Percentiles rank a stretch among this genome's conserved stretches.
Evolutionary conservation across 2,888 invertebrate species (phyloP).

Genomic region (Dolichomitus sp.): DNA sequence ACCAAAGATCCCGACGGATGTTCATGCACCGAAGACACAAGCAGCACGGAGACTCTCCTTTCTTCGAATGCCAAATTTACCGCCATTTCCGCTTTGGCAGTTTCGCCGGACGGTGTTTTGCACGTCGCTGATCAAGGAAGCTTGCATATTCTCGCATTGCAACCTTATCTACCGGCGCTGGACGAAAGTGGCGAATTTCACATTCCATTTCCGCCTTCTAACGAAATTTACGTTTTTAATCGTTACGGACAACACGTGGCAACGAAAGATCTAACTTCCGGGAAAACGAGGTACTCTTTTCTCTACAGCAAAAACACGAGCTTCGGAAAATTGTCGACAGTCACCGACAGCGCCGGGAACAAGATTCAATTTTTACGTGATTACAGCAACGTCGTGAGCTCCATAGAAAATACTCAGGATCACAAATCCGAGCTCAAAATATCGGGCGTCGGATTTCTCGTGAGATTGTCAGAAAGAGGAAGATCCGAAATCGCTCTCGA

Average conservation of each 20-base stretch:
- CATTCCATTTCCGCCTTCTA: slow-evolving; percentile 97
- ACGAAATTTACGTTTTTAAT: slow-evolving; percentile 97
- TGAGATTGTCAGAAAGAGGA: slow-evolving; percentile 95
- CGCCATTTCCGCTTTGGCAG: slow-evolving; percentile 95
- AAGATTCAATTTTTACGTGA: slow-evolving; percentile 97
- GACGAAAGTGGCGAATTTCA: slow-evolving; percentile 97
- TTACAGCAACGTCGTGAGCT: slow-evolving; percentile 96
- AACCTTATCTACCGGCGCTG: slow-evolving; percentile 95
- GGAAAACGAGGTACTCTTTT: slow-evolving; percentile 97
- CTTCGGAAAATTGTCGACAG: slow-evolving; percentile 97
- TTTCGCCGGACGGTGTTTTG: slow-evolving; percentile 98
- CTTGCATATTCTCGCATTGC: slow-evolving; percentile 93
- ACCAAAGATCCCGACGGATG: slow-evolving; percentile 85
- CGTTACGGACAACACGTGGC: slow-evolving; percentile 99
- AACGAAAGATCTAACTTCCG: slow-evolving; percentile 98
- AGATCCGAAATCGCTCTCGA: slow-evolving; percentile 95
- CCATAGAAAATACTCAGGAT: slow-evolving; percentile 97
- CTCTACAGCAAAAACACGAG: slow-evolving; percentile 98
- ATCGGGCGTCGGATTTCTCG: slow-evolving; percentile 96
- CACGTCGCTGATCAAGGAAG: slow-evolving; percentile 98
- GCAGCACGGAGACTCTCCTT: slow-evolving; percentile 94
- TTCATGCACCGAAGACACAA: slow-evolving; percentile 90
- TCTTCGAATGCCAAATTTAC: slow-evolving; percentile 97
- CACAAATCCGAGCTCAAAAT: slow-evolving; percentile 97
- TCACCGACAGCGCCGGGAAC: slow-evolving; percentile 97